A percentile compares a stretch with the other conserved stretches of the same genome.
phyloP scores from a whole-genome alignment of 2,113 vertebrate genomes.

The Anarrhichthys ocellatus region DNA sequence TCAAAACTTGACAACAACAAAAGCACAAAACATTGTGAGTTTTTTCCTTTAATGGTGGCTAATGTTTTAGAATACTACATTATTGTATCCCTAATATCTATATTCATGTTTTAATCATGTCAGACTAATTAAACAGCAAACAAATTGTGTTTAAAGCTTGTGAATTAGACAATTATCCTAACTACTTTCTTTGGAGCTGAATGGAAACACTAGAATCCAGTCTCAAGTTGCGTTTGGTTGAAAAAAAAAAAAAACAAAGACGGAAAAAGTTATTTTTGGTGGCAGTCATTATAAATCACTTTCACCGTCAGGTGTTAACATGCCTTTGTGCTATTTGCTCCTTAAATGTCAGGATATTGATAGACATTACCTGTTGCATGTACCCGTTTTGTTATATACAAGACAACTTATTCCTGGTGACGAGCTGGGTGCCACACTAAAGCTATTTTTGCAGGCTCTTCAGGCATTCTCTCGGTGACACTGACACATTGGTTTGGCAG shows the following conservation, averaged over 20 bases:
- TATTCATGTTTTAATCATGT: not conserved
- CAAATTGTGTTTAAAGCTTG: not conserved
- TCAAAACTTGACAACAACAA: too few species aligned
- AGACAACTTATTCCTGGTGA: conserved; percentile 37
- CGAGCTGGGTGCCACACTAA: not conserved
- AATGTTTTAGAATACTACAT: not conserved
- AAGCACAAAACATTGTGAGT: too few species aligned
- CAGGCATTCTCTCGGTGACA: conserved; percentile 37
- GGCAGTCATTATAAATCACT: conserved; percentile 23
- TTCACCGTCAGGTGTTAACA: not conserved
- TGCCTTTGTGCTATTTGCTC: conserved; percentile 16
- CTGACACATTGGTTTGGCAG: conserved; percentile 34
- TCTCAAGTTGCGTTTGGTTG: not conserved
- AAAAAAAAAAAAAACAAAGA: not conserved
- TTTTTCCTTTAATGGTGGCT: not conserved
- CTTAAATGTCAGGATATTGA: conserved; percentile 1
- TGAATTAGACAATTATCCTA: not conserved
- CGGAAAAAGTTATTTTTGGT: conserved; percentile 5
- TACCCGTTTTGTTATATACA: conserved; percentile 32
- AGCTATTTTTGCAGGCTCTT: conserved; percentile 34
- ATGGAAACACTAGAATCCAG: not conserved
- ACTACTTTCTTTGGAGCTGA: not conserved
- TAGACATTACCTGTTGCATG: conserved; percentile 8
- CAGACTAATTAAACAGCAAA: not conserved
- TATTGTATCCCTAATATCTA: not conserved